Conservation (phyloP, 2,888 invertebrate genomes). For the Palloptera scutellata region DNA sequence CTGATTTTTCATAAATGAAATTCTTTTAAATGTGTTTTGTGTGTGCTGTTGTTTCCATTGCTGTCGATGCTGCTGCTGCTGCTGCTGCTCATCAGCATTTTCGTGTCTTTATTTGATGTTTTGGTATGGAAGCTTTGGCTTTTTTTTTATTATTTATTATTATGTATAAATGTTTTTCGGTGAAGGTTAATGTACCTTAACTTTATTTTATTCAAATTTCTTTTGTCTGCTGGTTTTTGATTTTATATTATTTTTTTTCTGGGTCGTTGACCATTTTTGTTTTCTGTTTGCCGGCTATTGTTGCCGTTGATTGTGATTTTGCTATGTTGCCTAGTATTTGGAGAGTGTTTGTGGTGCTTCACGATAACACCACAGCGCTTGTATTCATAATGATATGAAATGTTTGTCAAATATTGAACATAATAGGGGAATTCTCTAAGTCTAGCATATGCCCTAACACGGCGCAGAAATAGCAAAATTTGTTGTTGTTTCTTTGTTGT, state of each 20-base stretch:
- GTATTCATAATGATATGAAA: not conserved
- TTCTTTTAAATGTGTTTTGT: not conserved
- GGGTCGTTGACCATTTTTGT: conserved; percentile 57
- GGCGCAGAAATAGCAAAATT: no score
- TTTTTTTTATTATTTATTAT: conserved; percentile 19
- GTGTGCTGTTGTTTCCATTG: no score
- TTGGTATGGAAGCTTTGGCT: not conserved
- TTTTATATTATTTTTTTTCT: conserved; percentile 25
- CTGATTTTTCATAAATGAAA: no score
- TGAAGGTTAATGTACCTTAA: conserved; percentile 50
- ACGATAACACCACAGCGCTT: not conserved
- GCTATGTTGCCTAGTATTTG: conserved; percentile 35
- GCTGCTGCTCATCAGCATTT: not conserved
- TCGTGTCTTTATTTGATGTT: conserved; percentile 6
- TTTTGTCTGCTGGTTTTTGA: conserved; percentile 12
- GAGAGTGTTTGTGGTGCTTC: not conserved
- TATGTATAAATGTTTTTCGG: conserved; percentile 20
- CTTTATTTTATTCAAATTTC: conserved; percentile 48
- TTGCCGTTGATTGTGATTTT: conserved; percentile 29
- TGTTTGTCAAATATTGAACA: no score
- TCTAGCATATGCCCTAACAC: no score
- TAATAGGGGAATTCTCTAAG: no score
- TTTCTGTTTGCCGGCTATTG: conserved; percentile 37
- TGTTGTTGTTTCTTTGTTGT: no score
- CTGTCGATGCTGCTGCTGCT: not conserved